Base-by-base conservation (phyloP, 2,797 vertebrate species). In the Platyrinchus mystaceus region DNA sequence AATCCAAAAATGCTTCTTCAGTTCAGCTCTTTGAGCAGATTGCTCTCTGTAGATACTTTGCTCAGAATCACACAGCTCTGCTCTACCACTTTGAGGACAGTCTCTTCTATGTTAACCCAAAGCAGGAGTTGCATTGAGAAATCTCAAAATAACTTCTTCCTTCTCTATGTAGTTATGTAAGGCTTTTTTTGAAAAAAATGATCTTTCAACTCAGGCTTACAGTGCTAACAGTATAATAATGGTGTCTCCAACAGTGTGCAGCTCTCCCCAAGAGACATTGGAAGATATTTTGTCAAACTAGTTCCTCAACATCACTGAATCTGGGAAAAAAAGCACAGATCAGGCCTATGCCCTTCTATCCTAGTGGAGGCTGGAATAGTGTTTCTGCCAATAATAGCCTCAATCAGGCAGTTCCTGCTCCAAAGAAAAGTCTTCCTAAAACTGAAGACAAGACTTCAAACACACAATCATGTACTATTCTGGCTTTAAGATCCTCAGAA, bases 211-310 rank as follows among this genome's bases (percentile, higher is more conserved):
- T 94, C 67, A 78, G 74, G 55, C 89, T 93, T 96, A 50, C 66
- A 93, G 82, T 66, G 80, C 56, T 93, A 96, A 82, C 60, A 90
- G 82, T 86, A 77, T 62, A 92, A 91, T 74, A 85, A 95, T 68
- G 56, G 94, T 32, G 32, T 86, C 92, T 94, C 84, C 30, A 73
- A 90, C 50, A 88, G 52, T 11, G 75, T 52, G 27, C 30, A 60
- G 43, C 63, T 93, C 69, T 94, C 80, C 87, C 76, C 46, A 86
- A 75, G 84, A 96, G 94, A 90, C 56, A 90, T 1, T 62, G 77
- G 34, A 64, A 94, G 67, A 60, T 85, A 81, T 78, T 96, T 93
- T 93, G 50, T 87, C 86, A 95, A 92, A 94, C 93, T 92, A 96
- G 92, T 91, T 96, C 83, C 87, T 76, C 78, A 87, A 85, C 82